Evolutionary conservation across 2,888 invertebrate genomes (phyloP), one percentile per base, ranked within the genome.

Genomic region (Sphinx pinastri): DNA sequence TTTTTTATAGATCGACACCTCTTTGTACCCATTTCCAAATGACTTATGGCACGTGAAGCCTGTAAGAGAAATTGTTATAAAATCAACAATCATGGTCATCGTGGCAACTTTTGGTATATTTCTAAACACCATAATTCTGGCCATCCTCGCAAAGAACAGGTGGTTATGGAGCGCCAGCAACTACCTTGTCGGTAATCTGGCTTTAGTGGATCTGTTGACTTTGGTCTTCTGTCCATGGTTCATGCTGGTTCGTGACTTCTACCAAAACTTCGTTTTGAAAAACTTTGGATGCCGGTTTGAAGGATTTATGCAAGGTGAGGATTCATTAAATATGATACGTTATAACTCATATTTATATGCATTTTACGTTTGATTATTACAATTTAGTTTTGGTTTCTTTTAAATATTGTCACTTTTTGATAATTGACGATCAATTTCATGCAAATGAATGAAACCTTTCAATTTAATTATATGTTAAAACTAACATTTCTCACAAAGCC

Each of bases 241-340:
- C 79, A 96, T 97, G 88, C 90, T 98, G 74, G 94, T 96, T 14
- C 94, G 95, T 59, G 96, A 97, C 84, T 95, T 97, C 79, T 97
- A 95, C 81, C 97, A 98, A 89, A 97, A 97, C 79, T 98, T 96
- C 85, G 94, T 96, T 74, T 88, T 98, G 71, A 97, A 96, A 19
- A 90, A 93, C 13, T 94, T 97, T 70, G 97, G 97, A 11, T 98
- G 98, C 84, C 95, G 95, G 76, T 94, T 96, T 77, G 97, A 98
- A 87, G 97, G 97, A 1, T 96, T 97, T 79, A 82, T 97, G 52
- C 96, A 97, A 92, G 95, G 97, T 96, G 70, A 71, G 69, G 70
- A 71, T 31, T 6, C 25, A 25, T 25, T 45, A 55, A 11, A n/a
- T 47, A 13, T 10, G 57, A 3, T 38, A 25, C 25, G 25, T 25